Percentiles rank a stretch among this genome's conserved stretches.
These are phyloP conservation scores for Oxyruncus cristatus DNA, from an alignment of 2,113 vertebrate genomes.

Conservation along the genomic window DNA sequence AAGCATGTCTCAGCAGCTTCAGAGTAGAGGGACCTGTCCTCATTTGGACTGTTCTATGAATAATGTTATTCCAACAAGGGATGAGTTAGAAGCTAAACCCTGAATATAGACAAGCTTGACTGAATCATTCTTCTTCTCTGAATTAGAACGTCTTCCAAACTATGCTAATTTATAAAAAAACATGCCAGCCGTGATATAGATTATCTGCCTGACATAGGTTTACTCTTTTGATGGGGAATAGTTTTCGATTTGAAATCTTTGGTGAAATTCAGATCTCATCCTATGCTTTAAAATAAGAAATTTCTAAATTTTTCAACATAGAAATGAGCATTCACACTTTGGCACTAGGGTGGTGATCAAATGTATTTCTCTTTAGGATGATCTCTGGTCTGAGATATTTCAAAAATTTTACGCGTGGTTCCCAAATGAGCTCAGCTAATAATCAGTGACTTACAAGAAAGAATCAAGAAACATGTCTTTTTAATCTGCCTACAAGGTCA, in stretches of 20 bases:
- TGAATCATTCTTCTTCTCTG: neutral
- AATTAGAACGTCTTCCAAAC: neutral
- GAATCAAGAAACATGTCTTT: neutral
- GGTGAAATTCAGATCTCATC: neutral
- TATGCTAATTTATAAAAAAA: neutral
- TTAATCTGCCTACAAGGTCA: conserved; percentile 22
- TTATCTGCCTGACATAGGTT: neutral
- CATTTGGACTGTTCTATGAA: neutral
- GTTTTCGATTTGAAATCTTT: neutral
- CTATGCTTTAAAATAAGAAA: neutral
- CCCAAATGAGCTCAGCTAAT: neutral
- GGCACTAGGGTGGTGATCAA: neutral
- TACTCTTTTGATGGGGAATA: neutral
- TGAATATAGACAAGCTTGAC: neutral
- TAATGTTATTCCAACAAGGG: neutral
- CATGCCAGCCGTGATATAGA: accelerated
- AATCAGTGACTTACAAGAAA: neutral
- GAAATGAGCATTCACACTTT: neutral
- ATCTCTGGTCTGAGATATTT: neutral
- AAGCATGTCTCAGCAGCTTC: neutral
- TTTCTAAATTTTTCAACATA: neutral
- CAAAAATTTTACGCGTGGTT: neutral
- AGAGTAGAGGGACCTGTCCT: neutral
- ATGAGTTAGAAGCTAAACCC: neutral
- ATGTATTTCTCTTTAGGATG: neutral